Percentiles rank a stretch among this genome's conserved stretches.
Conservation (phyloP, 2,797 vertebrate species). For the Percopsis omiscomaycus region DNA sequence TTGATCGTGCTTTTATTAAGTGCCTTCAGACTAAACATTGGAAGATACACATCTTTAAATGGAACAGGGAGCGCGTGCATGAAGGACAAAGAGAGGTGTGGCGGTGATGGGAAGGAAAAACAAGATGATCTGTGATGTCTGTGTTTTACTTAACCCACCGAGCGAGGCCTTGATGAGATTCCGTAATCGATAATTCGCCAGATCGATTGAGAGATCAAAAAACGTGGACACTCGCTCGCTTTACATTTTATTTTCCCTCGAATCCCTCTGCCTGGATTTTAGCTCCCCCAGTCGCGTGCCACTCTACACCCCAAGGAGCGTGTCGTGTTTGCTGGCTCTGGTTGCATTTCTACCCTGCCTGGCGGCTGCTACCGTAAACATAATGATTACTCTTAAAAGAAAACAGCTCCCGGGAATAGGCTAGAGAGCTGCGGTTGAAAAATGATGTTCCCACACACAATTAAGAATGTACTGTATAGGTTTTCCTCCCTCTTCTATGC, state of each 20-base stretch:
- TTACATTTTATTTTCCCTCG: conserved; percentile 3
- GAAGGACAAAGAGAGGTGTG: conserved; percentile 20
- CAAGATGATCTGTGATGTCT: conserved; percentile 63
- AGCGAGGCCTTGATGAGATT: conserved; percentile 64
- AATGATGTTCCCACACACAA: conserved; percentile 52
- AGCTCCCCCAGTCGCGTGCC: conserved; percentile 17
- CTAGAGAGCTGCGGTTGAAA: conserved; percentile 48
- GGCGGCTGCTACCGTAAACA: conserved; percentile 48
- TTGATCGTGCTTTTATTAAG: conserved; percentile 51
- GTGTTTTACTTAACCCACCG: conserved; percentile 51
- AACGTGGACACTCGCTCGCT: conserved; percentile 20
- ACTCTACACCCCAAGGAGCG: conserved; percentile 29
- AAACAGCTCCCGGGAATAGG: conserved; percentile 40
- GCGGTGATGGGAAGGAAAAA: conserved; percentile 27
- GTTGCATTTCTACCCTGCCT: conserved; percentile 46
- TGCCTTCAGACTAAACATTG: conserved; percentile 53
- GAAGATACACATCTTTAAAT: conserved; percentile 58
- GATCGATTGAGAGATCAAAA: conserved; percentile 50
- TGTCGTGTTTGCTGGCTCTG: conserved; percentile 31
- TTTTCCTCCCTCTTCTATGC: conserved; percentile 13
- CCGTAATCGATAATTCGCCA: conserved; percentile 60
- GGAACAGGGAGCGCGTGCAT: conserved; percentile 34
- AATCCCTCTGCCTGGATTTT: conserved; percentile 4
- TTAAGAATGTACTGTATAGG: conserved; percentile 38
- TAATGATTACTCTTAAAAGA: conserved; percentile 63